A percentile compares a stretch with the other conserved stretches of the same genome.
Conservation (phyloP, 2,797 vertebrate species). For the Pangasius larnaudii region DNA sequence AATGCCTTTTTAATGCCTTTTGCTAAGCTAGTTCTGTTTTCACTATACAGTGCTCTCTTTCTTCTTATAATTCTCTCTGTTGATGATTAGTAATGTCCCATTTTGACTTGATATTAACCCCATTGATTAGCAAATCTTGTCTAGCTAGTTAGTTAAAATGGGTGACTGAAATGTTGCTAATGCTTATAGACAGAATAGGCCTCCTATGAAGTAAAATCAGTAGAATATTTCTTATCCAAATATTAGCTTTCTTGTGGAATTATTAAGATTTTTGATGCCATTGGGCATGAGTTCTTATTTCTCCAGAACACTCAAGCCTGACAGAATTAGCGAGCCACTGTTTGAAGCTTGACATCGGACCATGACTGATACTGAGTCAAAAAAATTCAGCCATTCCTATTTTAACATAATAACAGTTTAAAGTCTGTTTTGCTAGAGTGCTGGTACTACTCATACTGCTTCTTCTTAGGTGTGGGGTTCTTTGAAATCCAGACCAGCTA, state of each 20-base stretch:
- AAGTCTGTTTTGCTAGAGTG: neutral
- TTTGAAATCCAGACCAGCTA: constrained; percentile 21
- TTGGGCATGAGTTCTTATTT: neutral
- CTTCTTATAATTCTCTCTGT: neutral
- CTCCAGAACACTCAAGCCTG: constrained; percentile 2
- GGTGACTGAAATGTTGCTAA: neutral
- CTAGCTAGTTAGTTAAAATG: neutral
- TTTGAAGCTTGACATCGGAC: too few relatives aligned
- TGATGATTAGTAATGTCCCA: neutral
- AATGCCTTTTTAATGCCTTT: neutral
- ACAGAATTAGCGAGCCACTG: neutral
- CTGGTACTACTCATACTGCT: constrained; percentile 11
- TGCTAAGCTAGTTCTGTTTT: neutral
- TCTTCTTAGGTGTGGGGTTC: neutral
- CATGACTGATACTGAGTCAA: neutral
- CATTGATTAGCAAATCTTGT: neutral
- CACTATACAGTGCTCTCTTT: neutral
- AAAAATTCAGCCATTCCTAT: neutral
- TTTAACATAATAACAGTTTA: neutral
- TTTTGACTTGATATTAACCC: neutral
- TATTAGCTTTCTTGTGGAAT: neutral
- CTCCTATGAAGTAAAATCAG: neutral
- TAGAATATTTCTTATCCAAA: neutral
- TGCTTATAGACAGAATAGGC: neutral
- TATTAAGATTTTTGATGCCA: neutral